Evolutionary conservation across 2,888 invertebrate species (phyloP).

Genomic region (Galerucella nymphaeae): DNA sequence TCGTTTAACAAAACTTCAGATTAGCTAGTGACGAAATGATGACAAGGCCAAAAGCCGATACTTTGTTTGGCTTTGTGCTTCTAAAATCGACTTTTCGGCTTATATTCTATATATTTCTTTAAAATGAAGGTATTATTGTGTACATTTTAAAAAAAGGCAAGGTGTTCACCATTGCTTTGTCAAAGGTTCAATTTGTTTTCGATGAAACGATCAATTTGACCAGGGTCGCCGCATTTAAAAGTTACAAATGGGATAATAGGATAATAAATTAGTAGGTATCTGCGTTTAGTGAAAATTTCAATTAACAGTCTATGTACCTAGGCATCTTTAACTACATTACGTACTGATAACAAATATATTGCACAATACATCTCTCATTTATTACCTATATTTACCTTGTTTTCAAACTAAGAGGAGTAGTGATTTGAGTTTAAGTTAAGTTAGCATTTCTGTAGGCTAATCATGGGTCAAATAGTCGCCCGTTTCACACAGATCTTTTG

Average conservation of each 20-base stretch:
- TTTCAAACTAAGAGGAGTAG: too few relatives aligned
- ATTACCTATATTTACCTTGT: too few relatives aligned
- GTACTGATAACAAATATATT: too few relatives aligned
- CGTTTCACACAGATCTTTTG: too few relatives aligned
- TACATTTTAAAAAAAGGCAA: slow-evolving; percentile 39
- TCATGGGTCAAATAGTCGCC: too few relatives aligned
- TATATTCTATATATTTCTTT: slow-evolving; percentile 48
- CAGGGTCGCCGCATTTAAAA: slow-evolving; percentile 26
- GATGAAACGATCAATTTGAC: not conserved
- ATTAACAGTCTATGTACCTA: too few relatives aligned
- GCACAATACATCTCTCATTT: too few relatives aligned
- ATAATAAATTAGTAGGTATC: too few relatives aligned
- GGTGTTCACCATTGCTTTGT: slow-evolving; percentile 42
- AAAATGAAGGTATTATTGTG: slow-evolving; percentile 40
- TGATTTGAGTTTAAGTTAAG: too few relatives aligned
- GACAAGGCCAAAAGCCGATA: slow-evolving; percentile 48
- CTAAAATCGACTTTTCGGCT: slow-evolving; percentile 54
- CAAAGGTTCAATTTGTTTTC: slow-evolving; percentile 37
- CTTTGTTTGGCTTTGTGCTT: slow-evolving; percentile 45
- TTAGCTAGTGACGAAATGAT: slow-evolving; percentile 50
- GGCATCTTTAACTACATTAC: too few relatives aligned
- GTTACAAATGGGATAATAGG: not conserved
- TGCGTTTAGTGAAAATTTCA: too few relatives aligned
- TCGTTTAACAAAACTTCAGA: slow-evolving; percentile 39
- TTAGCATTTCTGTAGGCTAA: too few relatives aligned